Conservation (phyloP, 2,888 invertebrate genomes). For the Spilarctia lutea region DNA sequence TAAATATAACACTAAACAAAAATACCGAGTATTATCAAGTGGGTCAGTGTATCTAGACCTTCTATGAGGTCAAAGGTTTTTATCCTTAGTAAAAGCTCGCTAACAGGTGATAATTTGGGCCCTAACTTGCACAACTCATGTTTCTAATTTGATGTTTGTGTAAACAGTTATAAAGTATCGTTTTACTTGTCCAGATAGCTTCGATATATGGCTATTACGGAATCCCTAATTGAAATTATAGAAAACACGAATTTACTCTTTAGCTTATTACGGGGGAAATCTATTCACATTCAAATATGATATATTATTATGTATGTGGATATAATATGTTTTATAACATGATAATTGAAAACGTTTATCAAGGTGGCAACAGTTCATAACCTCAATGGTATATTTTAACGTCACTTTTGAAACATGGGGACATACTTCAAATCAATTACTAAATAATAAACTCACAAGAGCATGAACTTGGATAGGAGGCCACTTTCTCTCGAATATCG, state of each 20-base stretch:
- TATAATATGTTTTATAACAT: conserved; percentile 6
- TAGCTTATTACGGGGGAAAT: neutral
- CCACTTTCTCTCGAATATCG: conserved; percentile 61
- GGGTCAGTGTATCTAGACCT: conserved; percentile 68
- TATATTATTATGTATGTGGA: conserved; percentile 15
- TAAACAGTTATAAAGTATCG: conserved; percentile 61
- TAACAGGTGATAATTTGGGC: conserved; percentile 75
- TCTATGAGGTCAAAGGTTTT: conserved; percentile 71
- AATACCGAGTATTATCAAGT: conserved; percentile 42
- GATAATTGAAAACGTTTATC: conserved; percentile 17
- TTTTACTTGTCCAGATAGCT: conserved; percentile 35
- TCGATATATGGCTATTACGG: conserved; percentile 13
- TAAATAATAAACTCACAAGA: conserved; percentile 45
- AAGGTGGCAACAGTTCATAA: conserved; percentile 16
- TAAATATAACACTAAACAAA: conserved; percentile 37
- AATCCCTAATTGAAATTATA: conserved; percentile 3
- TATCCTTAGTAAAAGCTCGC: conserved; percentile 62
- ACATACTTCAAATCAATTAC: conserved; percentile 65
- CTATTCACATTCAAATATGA: conserved; percentile 7
- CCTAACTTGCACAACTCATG: conserved; percentile 73
- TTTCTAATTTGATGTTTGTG: conserved; percentile 65
- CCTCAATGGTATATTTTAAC: conserved; percentile 44
- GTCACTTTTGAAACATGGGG: conserved; percentile 52
- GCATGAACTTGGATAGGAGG: conserved; percentile 48
- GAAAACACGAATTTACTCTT: conserved; percentile 21